A percentile compares a stretch with the other conserved stretches of the same genome.
Evolutionary conservation across 2,113 vertebrate genomes (phyloP).

Genomic region (Strix aluco): DNA sequence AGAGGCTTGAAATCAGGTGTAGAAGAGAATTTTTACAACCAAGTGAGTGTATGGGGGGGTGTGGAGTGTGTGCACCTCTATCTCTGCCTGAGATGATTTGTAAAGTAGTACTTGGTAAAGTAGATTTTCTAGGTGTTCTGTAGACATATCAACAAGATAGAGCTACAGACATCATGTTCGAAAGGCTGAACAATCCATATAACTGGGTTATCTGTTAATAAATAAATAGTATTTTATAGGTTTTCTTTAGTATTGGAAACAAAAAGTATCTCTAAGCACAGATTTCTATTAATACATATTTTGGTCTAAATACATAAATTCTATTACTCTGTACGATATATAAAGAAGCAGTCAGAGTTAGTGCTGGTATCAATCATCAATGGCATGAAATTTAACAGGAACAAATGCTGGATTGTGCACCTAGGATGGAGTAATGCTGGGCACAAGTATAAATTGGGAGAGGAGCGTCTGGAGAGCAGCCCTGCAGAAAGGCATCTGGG

Average conservation of each 20-base stretch:
- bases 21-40: not conserved
- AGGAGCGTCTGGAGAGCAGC: not conserved
- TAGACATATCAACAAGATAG: not conserved
- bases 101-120: not conserved
- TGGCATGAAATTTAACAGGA: not conserved
- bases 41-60: not conserved
- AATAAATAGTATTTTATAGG: not conserved
- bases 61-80: accelerated
- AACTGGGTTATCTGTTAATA: not conserved
- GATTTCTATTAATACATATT: not conserved
- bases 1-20: not conserved
- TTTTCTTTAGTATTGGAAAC: not conserved
- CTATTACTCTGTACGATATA: not conserved
- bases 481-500: not conserved
- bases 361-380: not conserved
- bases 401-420: not conserved
- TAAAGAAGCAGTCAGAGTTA: not conserved
- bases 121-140: not conserved
- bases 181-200: not conserved
- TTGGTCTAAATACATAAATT: not conserved
- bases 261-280: not conserved
- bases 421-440: not conserved
- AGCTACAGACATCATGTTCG: not conserved
- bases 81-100: not conserved
- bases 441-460: not conserved